phyloP scores from a whole-genome alignment of 1,140 invertebrate genomes.

The Drosophila santomea region DNA sequence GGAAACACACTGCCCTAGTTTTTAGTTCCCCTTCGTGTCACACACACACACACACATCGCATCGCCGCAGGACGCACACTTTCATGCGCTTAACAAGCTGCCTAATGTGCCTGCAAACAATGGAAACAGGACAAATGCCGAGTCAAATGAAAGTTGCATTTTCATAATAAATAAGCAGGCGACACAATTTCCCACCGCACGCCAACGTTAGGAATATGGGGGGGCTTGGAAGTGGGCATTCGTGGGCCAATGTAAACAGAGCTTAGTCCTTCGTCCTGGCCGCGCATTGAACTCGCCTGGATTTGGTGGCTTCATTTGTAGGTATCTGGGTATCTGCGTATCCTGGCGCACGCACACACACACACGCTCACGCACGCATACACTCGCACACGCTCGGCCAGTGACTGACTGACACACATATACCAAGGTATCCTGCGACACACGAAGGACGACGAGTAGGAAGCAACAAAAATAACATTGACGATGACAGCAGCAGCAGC shows the following conservation, averaged over 20 bases:
- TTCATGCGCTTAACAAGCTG: constrained; percentile 27
- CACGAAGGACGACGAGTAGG: constrained; percentile 58
- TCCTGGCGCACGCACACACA: constrained; percentile 53
- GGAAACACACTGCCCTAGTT: constrained; percentile 84
- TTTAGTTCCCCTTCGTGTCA: constrained; percentile 59
- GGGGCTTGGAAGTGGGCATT: neutral
- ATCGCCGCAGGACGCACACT: constrained; percentile 9
- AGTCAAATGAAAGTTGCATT: constrained; percentile 51
- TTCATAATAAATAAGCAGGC: constrained; percentile 53
- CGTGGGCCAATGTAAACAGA: constrained; percentile 68
- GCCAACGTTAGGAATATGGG: constrained; percentile 22
- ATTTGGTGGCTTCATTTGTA: constrained; percentile 51
- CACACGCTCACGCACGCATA: constrained; percentile 1
- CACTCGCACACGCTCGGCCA: constrained; percentile 44
- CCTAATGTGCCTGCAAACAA: constrained; percentile 32
- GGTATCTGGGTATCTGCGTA: constrained; percentile 52
- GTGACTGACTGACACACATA: constrained; percentile 81
- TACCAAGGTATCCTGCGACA: constrained; percentile 44
- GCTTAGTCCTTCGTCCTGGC: constrained; percentile 42
- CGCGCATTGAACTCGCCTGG: constrained; percentile 70
- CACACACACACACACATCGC: constrained; percentile 29
- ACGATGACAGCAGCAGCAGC: constrained; percentile 47
- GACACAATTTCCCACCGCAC: constrained; percentile 51
- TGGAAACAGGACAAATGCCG: constrained; percentile 40
- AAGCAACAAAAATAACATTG: constrained; percentile 82